Evolutionary conservation across 2,888 invertebrate species (phyloP).

Genomic region (Eledona agricola): DNA sequence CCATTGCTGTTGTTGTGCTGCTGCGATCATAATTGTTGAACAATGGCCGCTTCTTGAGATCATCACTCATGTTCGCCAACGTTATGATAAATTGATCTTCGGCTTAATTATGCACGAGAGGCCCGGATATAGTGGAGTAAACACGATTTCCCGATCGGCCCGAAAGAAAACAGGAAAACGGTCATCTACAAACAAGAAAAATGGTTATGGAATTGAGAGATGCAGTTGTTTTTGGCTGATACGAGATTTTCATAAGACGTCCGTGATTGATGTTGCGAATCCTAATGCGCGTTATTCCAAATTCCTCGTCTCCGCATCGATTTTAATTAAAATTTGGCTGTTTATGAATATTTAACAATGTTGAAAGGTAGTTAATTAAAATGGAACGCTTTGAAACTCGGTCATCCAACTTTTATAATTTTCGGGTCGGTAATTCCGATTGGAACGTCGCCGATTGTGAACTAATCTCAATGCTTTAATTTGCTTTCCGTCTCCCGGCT

Average conservation of each 20-base stretch:
- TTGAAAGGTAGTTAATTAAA: conserved; percentile 23
- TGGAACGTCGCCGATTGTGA: conserved; percentile 35
- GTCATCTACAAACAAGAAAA: conserved; percentile 25
- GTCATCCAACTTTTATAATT: conserved; percentile 34
- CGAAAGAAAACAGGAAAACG: conserved; percentile 14
- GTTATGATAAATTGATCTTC: conserved; percentile 24
- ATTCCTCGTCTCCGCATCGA: conserved; percentile 1
- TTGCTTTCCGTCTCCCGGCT: conserved; percentile 45
- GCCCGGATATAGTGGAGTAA: conserved; percentile 23
- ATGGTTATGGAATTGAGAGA: conserved; percentile 38
- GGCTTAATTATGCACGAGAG: conserved; percentile 26
- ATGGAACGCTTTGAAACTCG: conserved; percentile 27
- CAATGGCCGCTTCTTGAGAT: conserved; percentile 1
- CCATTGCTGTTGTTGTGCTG: too few relatives aligned
- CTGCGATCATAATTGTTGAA: conserved; percentile 6
- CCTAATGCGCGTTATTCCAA: conserved; percentile 39
- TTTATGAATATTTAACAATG: conserved; percentile 22
- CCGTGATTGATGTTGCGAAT: conserved; percentile 52
- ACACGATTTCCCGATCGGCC: conserved; percentile 24
- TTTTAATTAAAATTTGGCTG: conserved; percentile 14
- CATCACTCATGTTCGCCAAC: conserved; percentile 17
- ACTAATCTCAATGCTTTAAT: conserved; percentile 50
- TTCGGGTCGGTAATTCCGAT: conserved; percentile 31
- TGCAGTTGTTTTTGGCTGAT: conserved; percentile 46
- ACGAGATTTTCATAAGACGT: conserved; percentile 50